phyloP scores from a whole-genome alignment of 2,113 vertebrate genomes.

The Python bivittatus region DNA sequence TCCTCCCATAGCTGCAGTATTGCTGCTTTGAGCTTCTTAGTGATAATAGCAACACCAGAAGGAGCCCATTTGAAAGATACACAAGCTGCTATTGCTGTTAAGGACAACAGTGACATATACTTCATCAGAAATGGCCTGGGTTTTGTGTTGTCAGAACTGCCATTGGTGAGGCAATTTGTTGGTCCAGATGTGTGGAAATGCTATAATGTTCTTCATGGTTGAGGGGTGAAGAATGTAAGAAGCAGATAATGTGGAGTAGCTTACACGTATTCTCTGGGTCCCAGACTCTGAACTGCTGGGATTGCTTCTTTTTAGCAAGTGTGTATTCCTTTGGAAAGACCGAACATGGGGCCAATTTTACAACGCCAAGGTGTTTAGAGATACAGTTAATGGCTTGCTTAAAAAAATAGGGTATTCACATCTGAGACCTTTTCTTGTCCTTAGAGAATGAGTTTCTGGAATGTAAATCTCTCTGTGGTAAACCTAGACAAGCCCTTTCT shows the following conservation, averaged over 20 bases:
- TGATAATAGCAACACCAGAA: not conserved
- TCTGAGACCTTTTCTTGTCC: not conserved
- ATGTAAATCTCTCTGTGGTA: constrained; percentile 19
- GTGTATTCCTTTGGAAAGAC: not conserved
- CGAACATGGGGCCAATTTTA: not conserved
- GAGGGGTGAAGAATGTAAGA: not conserved
- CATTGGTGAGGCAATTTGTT: not conserved
- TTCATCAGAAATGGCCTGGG: not conserved
- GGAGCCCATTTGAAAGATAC: not conserved
- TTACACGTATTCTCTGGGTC: not conserved
- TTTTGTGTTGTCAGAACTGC: not conserved
- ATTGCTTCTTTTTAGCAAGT: not conserved
- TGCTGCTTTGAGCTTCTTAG: not conserved
- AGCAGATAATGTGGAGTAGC: not conserved
- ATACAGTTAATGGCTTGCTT: not conserved
- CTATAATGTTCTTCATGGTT: not conserved
- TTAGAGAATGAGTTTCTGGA: constrained; percentile 13
- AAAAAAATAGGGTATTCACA: not conserved
- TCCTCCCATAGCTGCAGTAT: not conserved
- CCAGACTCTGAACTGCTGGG: too few species aligned
- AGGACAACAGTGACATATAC: not conserved
- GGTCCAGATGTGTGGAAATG: not conserved
- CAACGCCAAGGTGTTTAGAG: not conserved
- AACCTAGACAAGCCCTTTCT: not conserved
- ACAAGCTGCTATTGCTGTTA: not conserved